Base-by-base conservation (phyloP, 2,797 vertebrate genomes). In the Eurystomus glaucurus region DNA sequence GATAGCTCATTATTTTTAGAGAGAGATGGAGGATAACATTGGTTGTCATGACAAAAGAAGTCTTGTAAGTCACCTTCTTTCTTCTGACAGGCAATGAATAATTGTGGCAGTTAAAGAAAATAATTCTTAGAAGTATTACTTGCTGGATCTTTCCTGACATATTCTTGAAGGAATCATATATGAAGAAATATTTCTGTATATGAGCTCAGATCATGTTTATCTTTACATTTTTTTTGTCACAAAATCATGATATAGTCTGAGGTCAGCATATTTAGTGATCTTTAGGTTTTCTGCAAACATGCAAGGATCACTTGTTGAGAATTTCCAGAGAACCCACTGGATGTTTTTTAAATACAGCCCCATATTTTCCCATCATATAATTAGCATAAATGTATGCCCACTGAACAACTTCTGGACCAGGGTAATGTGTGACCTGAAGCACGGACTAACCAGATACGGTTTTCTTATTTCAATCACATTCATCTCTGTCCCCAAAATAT, bases 41-140 rank as follows among this genome's bases (percentile, higher is more conserved):
- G 78, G 31, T 23, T 66, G 82, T 92, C 66, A 50, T 61, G 43
- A 48, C 0, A 1, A 68, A 54, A 57, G 35, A 68, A 64, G 58
- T 86, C 65, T 66, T 94, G 35, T 76, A 93, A 87, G 93, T 97
- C 91, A 97, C 94, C 87, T 97, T 93, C 70, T 43, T 80, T 80
- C 77, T 91, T 71, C 68, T 77, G 41, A 68, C 28, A 50, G 21
- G 12, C 45, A 85, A 33, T 39, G 45, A 86, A 50, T 85, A 90
- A 86, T 61, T 84, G 45, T 13, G 21, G 14, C 23, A 90, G 84
- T 69, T 81, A 93, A 85, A 77, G 2, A 88, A 41, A 54, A 39
- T 2, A 16, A 23, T 25, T 84, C 80, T 82, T 72, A 58, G 31
- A 52, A 64, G 31, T 21, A 7, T 71, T 72, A 35, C 10, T 82